A percentile compares a stretch with the other conserved stretches of the same genome.
Evolutionary conservation across 2,888 invertebrate genomes (phyloP).

Genomic region (Tryphoninae sp.): DNA sequence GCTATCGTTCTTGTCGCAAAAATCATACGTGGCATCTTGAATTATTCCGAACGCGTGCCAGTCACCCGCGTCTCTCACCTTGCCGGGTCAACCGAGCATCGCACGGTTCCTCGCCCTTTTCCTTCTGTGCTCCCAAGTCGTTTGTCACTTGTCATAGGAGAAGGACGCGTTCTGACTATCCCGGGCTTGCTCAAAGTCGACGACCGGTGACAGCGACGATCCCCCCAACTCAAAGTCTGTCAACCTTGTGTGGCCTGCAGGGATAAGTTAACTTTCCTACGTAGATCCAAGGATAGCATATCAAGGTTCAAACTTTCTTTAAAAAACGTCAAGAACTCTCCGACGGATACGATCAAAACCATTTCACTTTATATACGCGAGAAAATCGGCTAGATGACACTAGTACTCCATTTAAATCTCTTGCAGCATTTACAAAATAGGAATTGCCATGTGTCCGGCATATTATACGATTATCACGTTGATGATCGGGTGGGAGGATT

Average conservation of each 20-base stretch:
- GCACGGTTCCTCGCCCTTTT: constrained; percentile 25
- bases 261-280: constrained; percentile 35
- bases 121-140: constrained; percentile 57
- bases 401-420: constrained; percentile 30
- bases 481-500: constrained; percentile 75
- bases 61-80: constrained; percentile 59
- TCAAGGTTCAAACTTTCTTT: constrained; percentile 16
- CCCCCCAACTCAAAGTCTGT: constrained; percentile 22
- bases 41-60: constrained; percentile 69
- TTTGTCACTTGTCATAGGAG: constrained; percentile 65
- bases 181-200: constrained; percentile 38
- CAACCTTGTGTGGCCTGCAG: constrained; percentile 15
- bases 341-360: not conserved
- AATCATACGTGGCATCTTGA: constrained; percentile 67
- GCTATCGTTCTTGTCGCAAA: constrained; percentile 32
- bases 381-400: constrained; percentile 17
- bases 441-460: constrained; percentile 46
- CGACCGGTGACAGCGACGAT: constrained; percentile 50
- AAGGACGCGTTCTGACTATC: constrained; percentile 27
- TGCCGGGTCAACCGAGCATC: constrained; percentile 49
- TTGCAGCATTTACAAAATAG: constrained; percentile 30
- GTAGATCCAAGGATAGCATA: constrained; percentile 4
- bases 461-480: constrained; percentile 72
- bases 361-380: constrained; percentile 3
- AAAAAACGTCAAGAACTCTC: not conserved